A percentile compares a stretch with the other conserved stretches of the same genome.
phyloP scores from a whole-genome alignment of 2,113 vertebrate species.

The Ceyx margarethae region DNA sequence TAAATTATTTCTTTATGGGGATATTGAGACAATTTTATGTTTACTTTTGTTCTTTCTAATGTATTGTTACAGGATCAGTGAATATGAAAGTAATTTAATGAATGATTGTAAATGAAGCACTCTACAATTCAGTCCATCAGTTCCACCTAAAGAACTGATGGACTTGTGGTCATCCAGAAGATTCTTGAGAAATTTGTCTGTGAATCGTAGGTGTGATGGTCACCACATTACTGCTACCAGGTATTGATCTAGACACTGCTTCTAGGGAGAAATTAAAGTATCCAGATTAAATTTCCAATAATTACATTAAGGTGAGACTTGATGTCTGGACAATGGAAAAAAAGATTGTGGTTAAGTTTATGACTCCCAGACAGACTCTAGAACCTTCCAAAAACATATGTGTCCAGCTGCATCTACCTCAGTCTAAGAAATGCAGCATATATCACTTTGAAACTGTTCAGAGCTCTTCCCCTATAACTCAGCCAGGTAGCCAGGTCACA shows the following conservation, averaged over 20 bases:
- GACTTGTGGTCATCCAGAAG: not conserved
- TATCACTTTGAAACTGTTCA: not conserved
- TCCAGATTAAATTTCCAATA: not conserved
- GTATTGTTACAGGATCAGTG: not conserved
- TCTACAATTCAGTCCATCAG: not conserved
- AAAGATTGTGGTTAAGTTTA: not conserved
- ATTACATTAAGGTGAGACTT: not conserved
- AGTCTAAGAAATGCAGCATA: not conserved
- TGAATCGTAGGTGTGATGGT: not conserved
- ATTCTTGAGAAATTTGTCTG: not conserved
- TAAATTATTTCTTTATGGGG: constrained; percentile 12
- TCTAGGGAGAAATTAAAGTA: not conserved
- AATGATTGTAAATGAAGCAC: not conserved
- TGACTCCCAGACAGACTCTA: not conserved
- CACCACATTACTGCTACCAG: not conserved
- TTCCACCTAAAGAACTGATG: not conserved
- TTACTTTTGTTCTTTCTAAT: not conserved
- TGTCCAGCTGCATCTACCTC: not conserved
- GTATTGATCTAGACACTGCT: not conserved
- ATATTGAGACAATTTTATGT: not conserved
- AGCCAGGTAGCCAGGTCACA: not conserved
- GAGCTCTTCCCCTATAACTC: not conserved
- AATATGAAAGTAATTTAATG: not conserved
- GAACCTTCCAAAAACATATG: not conserved
- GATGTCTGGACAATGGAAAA: not conserved